Evolutionary conservation across 2,888 invertebrate species (phyloP).

Genomic region (Lordiphosa fenestrarum): DNA sequence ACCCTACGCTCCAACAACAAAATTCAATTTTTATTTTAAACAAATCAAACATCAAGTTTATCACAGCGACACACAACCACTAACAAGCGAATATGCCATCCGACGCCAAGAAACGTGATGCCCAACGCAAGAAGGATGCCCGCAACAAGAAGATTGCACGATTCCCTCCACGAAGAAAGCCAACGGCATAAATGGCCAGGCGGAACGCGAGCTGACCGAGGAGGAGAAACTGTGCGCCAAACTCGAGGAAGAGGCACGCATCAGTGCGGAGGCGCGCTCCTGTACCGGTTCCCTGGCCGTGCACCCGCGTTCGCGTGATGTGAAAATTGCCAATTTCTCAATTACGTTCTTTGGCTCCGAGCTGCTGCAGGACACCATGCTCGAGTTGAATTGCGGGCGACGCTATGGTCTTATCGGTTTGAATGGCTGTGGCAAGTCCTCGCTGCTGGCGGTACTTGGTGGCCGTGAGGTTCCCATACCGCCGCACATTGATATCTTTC

Average conservation of each 20-base stretch:
- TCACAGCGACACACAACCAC: conserved; percentile 14
- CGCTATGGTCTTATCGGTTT: conserved; percentile 97
- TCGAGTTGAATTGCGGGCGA: conserved; percentile 98
- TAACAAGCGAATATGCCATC: conserved; percentile 90
- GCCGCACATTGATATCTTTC: conserved; percentile 98
- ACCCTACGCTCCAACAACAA: neutral
- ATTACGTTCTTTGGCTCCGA: conserved; percentile 99
- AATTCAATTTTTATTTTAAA: conserved; percentile 2
- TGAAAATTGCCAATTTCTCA: conserved; percentile 97
- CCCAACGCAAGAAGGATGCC: conserved; percentile 98
- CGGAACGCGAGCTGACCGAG: conserved; percentile 78
- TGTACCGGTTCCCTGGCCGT: conserved; percentile 97
- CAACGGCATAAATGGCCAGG: conserved; percentile 81
- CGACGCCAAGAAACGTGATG: conserved; percentile 98
- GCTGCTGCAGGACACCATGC: conserved; percentile 95
- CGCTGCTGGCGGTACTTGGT: conserved; percentile 93
- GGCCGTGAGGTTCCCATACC: conserved; percentile 97
- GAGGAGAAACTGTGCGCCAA: conserved; percentile 91
- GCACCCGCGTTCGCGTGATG: conserved; percentile 96
- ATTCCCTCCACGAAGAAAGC: conserved; percentile 80
- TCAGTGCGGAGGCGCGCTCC: conserved; percentile 95
- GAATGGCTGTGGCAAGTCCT: conserved; percentile 99
- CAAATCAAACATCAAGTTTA: conserved; percentile 6
- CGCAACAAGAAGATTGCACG: conserved; percentile 82
- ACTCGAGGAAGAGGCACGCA: conserved; percentile 92